phyloP scores from a whole-genome alignment of 2,888 invertebrate species.

The Habroteleia sp. region DNA sequence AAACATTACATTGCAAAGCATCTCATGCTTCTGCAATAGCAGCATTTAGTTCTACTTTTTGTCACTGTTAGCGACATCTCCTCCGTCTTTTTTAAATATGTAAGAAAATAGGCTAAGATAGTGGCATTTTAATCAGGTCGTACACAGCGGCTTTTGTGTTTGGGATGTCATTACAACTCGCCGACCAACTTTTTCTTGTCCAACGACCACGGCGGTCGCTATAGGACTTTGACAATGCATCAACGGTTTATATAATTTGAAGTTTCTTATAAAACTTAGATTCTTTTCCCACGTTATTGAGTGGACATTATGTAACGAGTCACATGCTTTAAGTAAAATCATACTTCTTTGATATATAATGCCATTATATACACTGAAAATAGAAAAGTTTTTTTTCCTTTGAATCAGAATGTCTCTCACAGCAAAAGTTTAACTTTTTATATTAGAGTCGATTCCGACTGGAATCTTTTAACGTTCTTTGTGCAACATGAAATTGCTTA shows the following conservation, averaged over 20 bases:
- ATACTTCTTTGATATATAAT: conserved; percentile 17
- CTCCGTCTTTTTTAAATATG: too few relatives aligned
- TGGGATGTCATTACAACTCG: not conserved
- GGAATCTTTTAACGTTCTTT: not conserved
- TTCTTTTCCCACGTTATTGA: conserved; percentile 1
- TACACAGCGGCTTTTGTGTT: not conserved
- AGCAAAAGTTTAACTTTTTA: conserved; percentile 7
- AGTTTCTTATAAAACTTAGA: not conserved
- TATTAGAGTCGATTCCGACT: not conserved
- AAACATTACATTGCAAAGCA: too few relatives aligned
- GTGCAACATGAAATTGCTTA: not conserved
- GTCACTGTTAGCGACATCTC: too few relatives aligned
- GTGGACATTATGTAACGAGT: conserved; percentile 12
- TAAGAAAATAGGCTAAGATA: not conserved
- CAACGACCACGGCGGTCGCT: not conserved
- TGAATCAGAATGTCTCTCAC: not conserved
- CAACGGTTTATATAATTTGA: not conserved
- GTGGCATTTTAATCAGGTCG: not conserved
- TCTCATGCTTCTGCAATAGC: too few relatives aligned
- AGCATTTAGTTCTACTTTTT: too few relatives aligned
- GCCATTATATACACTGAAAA: conserved; percentile 17
- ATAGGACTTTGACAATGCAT: not conserved
- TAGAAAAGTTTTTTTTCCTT: conserved; percentile 20
- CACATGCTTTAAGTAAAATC: conserved; percentile 8
- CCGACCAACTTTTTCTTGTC: not conserved